Evolutionary conservation across 2,888 invertebrate genomes (phyloP).

Genomic region (Dorcus parallelipipedus): DNA sequence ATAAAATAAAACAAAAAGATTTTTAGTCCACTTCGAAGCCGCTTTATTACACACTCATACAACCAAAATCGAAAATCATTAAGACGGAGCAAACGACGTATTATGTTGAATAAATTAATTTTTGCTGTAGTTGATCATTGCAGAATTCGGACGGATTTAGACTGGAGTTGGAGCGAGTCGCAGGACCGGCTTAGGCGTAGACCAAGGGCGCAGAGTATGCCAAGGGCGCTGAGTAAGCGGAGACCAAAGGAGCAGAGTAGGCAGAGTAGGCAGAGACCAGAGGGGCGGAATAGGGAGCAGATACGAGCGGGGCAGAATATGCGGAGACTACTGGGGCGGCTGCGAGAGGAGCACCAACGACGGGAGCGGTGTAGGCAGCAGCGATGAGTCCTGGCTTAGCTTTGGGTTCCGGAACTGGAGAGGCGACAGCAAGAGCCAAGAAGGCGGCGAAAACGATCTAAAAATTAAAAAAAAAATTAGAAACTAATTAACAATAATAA

Average conservation of each 20-base stretch:
- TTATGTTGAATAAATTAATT: neutral
- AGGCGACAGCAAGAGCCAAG: slow-evolving; percentile 15
- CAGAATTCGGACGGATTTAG: neutral
- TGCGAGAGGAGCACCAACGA: slow-evolving; percentile 35
- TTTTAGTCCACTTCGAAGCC: no score
- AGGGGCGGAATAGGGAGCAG: slow-evolving; percentile 24
- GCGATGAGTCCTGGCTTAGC: slow-evolving; percentile 23
- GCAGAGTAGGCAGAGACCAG: slow-evolving; percentile 28
- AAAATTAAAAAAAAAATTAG: slow-evolving; percentile 9
- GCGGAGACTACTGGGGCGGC: slow-evolving; percentile 30
- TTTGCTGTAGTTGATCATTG: neutral
- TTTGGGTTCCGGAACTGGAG: slow-evolving; percentile 31
- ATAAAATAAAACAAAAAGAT: no score
- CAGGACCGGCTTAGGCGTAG: slow-evolving; percentile 4
- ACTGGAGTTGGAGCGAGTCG: neutral
- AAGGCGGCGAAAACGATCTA: slow-evolving; percentile 33
- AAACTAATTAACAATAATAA: no score
- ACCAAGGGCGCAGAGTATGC: slow-evolving; percentile 13
- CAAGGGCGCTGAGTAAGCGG: slow-evolving; percentile 32
- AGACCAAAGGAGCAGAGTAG: slow-evolving; percentile 29
- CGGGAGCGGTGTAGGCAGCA: slow-evolving; percentile 37
- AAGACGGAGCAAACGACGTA: no score
- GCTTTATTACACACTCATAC: no score
- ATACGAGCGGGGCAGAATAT: slow-evolving; percentile 27
- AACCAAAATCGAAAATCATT: no score